These are phyloP conservation scores for Pseudoips prasinana DNA, from an alignment of 2,888 invertebrate species.

Conservation along the genomic window DNA sequence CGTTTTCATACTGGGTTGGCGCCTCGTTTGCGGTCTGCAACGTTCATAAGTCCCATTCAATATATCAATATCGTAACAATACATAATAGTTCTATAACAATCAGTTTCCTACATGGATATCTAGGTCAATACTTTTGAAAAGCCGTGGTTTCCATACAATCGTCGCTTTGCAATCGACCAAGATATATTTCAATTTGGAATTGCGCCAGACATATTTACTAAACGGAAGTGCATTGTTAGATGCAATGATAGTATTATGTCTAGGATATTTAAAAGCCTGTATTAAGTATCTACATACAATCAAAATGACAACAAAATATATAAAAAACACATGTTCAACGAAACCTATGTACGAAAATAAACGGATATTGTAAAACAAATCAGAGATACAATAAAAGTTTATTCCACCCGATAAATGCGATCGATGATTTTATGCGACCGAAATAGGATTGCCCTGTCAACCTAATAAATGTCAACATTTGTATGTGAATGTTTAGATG, in stretches of 20 bases:
- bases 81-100: conserved; percentile 53
- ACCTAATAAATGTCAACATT: no score
- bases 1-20: conserved; percentile 29
- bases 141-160: conserved; percentile 52
- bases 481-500: no score
- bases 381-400: no score
- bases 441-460: no score
- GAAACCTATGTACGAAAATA: no score
- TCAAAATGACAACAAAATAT: no score
- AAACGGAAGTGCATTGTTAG: conserved; percentile 50
- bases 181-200: conserved; percentile 69
- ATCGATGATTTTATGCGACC: no score
- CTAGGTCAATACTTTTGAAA: conserved; percentile 66
- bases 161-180: conserved; percentile 57
- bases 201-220: conserved; percentile 61
- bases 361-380: no score
- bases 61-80: conserved; percentile 46
- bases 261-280: conserved; percentile 16
- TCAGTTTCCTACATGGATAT: conserved; percentile 52
- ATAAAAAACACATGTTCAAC: no score
- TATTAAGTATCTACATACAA: no score
- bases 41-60: conserved; percentile 37
- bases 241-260: conserved; percentile 40
- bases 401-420: no score
- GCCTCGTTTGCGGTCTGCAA: conserved; percentile 44